phyloP scores from a whole-genome alignment of 92 coral and sea anemone species.

The Actinernus sp. region DNA sequence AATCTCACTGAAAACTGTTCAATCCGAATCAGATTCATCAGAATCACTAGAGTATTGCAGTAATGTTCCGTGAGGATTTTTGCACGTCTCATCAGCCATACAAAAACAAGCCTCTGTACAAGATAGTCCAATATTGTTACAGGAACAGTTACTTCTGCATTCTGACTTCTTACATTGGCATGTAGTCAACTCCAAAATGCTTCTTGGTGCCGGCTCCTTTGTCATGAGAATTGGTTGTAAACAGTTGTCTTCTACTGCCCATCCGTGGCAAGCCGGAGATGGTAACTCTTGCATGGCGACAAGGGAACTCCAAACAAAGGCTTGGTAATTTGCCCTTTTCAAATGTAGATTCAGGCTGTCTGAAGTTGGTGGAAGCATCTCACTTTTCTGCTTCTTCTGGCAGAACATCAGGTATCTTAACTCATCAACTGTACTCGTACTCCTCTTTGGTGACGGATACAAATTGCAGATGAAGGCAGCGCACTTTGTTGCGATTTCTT shows the following conservation, averaged over 20 bases:
- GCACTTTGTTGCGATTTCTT: conserved; percentile 18
- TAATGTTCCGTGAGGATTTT: no score
- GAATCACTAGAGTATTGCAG: no score
- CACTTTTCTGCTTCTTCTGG: conserved; percentile 53
- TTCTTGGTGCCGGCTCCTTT: conserved; percentile 23
- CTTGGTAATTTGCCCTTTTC: conserved; percentile 29
- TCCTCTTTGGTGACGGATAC: conserved; percentile 15
- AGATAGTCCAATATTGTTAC: conserved; percentile 16
- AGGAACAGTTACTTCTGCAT: conserved; percentile 30
- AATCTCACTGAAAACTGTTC: no score
- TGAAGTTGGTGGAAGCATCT: conserved; percentile 40
- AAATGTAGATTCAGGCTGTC: conserved; percentile 36
- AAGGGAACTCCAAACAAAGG: conserved; percentile 18
- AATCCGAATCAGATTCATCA: no score
- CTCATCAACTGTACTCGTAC: conserved; percentile 22
- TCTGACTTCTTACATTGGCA: conserved; percentile 17
- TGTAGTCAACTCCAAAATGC: conserved; percentile 40
- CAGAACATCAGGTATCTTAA: conserved; percentile 24
- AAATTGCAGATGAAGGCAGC: conserved; percentile 45
- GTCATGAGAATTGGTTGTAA: conserved; percentile 36
- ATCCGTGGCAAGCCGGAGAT: conserved; percentile 29
- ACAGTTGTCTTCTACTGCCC: not conserved
- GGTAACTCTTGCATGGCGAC: conserved; percentile 15
- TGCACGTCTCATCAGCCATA: conserved; percentile 22
- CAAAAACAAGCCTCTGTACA: conserved; percentile 52